Evolutionary conservation across 2,113 vertebrate genomes (phyloP).

Genomic region (Coracopsis vasa): DNA sequence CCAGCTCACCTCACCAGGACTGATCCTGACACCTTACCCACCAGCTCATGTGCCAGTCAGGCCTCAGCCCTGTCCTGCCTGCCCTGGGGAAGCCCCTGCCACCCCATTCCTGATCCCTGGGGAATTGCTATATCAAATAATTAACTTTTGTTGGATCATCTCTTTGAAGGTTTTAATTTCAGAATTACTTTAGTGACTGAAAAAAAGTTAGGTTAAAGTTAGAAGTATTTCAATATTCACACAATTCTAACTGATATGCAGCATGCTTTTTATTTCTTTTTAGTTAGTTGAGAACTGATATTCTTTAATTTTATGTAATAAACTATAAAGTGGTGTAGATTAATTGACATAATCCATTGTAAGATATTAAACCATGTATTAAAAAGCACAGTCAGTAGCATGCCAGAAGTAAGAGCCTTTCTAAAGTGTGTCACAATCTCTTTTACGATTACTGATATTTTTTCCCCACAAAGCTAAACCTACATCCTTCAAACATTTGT

Average conservation of each 20-base stretch:
- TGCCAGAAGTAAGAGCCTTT: background rate
- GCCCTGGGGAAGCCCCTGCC: fast-evolving
- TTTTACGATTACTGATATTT: background rate
- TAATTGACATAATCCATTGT: background rate
- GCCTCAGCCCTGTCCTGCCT: background rate
- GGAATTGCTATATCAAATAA: background rate
- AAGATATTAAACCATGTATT: background rate
- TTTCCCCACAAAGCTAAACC: background rate
- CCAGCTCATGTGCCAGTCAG: background rate
- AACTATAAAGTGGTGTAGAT: background rate
- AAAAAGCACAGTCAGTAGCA: background rate
- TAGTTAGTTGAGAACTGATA: background rate
- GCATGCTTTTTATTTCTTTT: background rate
- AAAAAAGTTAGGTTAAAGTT: background rate
- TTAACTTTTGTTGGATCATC: background rate
- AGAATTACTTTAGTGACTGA: background rate
- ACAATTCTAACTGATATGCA: background rate
- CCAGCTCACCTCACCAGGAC: background rate
- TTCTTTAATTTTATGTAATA: background rate
- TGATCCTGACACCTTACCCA: background rate
- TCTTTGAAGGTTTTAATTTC: background rate
- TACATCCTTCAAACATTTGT: background rate
- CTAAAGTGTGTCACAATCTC: background rate
- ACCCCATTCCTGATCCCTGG: fast-evolving
- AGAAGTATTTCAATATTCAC: background rate